Base-by-base conservation (phyloP, 1,140 invertebrate genomes). In the Saccostrea echinata region DNA sequence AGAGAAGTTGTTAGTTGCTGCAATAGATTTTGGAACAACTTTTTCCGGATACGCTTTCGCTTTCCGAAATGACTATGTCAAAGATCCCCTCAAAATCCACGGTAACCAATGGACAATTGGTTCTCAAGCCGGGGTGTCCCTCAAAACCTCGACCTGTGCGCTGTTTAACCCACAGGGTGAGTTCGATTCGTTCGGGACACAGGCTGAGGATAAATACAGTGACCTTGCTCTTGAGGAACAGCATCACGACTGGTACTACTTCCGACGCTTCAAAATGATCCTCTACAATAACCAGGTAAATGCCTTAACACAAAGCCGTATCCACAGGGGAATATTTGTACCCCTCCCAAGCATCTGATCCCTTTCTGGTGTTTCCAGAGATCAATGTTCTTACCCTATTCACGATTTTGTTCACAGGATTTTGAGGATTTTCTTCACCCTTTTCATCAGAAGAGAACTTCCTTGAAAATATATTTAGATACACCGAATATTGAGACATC, bases 11-110 rank as follows among this genome's bases (percentile, higher is more conserved):
- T 21, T 89, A 16, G 90, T 91, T 8, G 90, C 88, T 80, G 90
- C 89, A 21, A 90, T 91, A 43, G 90, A 96, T 35, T 88, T 91
- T 3, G 90, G 90, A 16, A 91, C 90, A 52, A 88, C 90, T 8
- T 90, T 86, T 57, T 91, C 90, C 1, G 89, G 90, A 21, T 91
- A 89, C 80, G 89, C 89, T 3, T 90, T 88, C 64, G 88, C 88
- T 12, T 89, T 88, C 33, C 81, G 68, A 82, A 35, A 85, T 33
- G 90, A 91, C 27, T 91, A 81, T 68, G 9, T 64, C 43, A 55
- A 51, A 16, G 71, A 91, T 55, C 89, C 89, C 6, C 35, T 84
- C 1, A 86, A 90, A 21, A 88, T 90, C 11, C 43, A 33, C 4
- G 83, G 61, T 35, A 57, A 84, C n/a, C 84, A 86, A 30, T 91